Conservation (phyloP, 2,888 invertebrate species). For the Acrobasis consociella region DNA sequence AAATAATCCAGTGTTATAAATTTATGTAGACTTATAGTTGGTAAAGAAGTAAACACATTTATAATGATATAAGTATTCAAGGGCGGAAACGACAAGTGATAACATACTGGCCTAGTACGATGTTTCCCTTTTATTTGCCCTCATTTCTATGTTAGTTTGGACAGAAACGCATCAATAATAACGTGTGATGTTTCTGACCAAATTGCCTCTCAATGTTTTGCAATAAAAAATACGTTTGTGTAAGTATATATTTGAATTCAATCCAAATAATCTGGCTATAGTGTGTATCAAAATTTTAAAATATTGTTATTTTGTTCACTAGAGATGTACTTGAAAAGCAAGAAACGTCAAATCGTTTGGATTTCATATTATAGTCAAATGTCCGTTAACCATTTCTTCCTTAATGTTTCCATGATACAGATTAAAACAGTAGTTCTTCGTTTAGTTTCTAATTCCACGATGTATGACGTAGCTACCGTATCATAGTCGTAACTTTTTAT, state of each 20-base stretch:
- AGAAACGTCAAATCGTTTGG: slow-evolving; percentile 3
- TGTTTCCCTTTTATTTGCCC: slow-evolving; percentile 40
- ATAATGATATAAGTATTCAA: slow-evolving; percentile 50
- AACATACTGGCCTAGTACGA: slow-evolving; percentile 65
- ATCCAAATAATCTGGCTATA: slow-evolving; percentile 42
- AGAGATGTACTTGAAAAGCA: slow-evolving; percentile 15
- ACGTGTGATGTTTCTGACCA: slow-evolving; percentile 26
- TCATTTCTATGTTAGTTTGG: slow-evolving; percentile 28
- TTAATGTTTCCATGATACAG: slow-evolving; percentile 27
- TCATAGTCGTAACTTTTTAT: slow-evolving; percentile 50
- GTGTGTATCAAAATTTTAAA: slow-evolving; percentile 31
- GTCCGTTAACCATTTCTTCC: slow-evolving; percentile 26
- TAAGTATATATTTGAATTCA: slow-evolving; percentile 25
- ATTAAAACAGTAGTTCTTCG: slow-evolving; percentile 34
- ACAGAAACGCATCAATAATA: slow-evolving; percentile 32
- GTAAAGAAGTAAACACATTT: slow-evolving; percentile 57
- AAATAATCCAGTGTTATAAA: slow-evolving; percentile 68
- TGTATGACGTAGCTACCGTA: slow-evolving; percentile 54
- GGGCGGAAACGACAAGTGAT: slow-evolving; percentile 49
- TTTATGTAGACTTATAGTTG: slow-evolving; percentile 67
- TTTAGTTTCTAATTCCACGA: slow-evolving; percentile 42
- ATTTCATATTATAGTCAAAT: slow-evolving; percentile 20
- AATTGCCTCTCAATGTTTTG: slow-evolving; percentile 15
- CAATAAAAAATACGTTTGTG: slow-evolving; percentile 22
- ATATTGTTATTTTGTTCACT: background rate